Evolutionary conservation across 1,140 invertebrate genomes (phyloP).

Genomic region (Drosophila paulistorum): DNA sequence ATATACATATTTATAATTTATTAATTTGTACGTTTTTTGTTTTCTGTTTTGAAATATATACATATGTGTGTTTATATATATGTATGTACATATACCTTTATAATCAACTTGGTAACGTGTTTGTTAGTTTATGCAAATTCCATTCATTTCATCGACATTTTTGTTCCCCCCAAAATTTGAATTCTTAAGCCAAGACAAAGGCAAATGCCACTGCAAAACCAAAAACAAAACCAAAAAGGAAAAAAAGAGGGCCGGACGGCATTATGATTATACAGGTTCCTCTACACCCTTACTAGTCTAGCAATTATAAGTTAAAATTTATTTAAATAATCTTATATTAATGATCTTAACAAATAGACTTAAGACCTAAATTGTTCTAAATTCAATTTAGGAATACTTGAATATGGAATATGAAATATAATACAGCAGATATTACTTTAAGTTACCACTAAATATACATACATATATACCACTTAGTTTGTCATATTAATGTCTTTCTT

Average conservation of each 20-base stretch:
- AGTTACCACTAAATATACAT: too few species aligned
- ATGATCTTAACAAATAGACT: too few species aligned
- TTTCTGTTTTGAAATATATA: conserved; percentile 3
- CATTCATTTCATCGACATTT: conserved; percentile 22
- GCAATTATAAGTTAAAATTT: too few species aligned
- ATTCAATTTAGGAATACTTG: too few species aligned
- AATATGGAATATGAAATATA: too few species aligned
- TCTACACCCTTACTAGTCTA: neutral
- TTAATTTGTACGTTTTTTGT: conserved; percentile 14
- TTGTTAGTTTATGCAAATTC: conserved; percentile 34
- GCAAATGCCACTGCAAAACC: conserved; percentile 31
- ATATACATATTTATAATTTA: conserved; percentile 40
- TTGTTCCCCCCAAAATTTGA: conserved; percentile 8
- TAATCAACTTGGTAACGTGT: conserved; percentile 49
- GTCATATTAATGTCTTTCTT: too few species aligned
- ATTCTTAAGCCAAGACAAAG: conserved; percentile 20
- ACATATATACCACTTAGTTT: too few species aligned
- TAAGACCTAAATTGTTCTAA: too few species aligned
- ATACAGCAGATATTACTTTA: too few species aligned
- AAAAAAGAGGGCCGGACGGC: neutral
- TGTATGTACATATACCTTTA: conserved; percentile 26
- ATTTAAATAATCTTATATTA: too few species aligned
- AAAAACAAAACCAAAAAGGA: conserved; percentile 25
- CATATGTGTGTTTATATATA: neutral
- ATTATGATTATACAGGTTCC: neutral